A percentile compares a stretch with the other conserved stretches of the same genome.
phyloP scores from a whole-genome alignment of 2,797 vertebrate genomes.

The Buphagus erythrorhynchus region DNA sequence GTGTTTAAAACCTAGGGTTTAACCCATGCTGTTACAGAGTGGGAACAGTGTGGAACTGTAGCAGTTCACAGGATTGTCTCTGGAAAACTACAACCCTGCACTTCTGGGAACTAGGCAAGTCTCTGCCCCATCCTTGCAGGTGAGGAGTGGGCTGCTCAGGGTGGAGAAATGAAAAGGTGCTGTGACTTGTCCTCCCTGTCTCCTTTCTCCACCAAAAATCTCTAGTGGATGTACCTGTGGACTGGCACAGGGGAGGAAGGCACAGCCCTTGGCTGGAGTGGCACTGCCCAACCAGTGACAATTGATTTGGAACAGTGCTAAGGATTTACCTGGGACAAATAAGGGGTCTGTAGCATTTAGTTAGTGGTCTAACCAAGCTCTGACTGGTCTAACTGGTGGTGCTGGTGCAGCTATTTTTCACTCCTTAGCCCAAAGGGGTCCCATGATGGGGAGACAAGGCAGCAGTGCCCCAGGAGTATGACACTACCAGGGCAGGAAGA shows the following conservation, averaged over 20 bases:
- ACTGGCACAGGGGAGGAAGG: neutral
- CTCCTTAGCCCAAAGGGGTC: neutral
- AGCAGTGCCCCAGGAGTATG: neutral
- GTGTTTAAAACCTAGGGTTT: neutral
- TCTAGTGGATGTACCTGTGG: neutral
- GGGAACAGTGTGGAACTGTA: neutral
- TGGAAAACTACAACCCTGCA: neutral
- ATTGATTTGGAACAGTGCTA: neutral
- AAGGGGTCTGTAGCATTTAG: neutral
- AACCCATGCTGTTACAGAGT: neutral
- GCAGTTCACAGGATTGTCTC: neutral
- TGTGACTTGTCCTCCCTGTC: neutral
- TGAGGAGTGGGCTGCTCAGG: neutral
- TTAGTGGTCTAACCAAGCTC: neutral
- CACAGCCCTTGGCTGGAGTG: neutral
- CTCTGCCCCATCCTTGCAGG: neutral
- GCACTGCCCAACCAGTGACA: neutral
- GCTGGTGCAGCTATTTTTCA: neutral
- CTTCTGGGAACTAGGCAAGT: neutral
- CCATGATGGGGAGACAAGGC: accelerated
- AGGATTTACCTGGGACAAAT: neutral
- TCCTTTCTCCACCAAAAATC: neutral
- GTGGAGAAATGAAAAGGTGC: neutral
- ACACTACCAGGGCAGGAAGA: accelerated
- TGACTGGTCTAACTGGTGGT: neutral